Evolutionary conservation across 2,113 vertebrate genomes (phyloP), one percentile per base, ranked within the genome.

Genomic region (Eurypyga helias): DNA sequence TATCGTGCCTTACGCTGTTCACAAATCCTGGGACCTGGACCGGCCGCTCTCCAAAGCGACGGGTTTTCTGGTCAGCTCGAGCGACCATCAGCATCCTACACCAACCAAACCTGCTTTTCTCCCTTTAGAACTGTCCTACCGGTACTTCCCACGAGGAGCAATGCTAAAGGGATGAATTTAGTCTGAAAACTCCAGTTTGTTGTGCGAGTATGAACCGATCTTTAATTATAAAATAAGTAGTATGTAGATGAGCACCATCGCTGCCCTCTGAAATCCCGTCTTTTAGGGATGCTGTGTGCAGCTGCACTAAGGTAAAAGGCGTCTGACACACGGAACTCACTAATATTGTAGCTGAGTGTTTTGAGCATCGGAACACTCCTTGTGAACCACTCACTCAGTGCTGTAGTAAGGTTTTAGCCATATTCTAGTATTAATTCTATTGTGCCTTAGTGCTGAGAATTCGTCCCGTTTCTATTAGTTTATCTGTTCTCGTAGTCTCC

Each of bases 391-490:
- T 96, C 90, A 71, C 96, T 84, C 49, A 9, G 54, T 79, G 95
- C 93, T 72, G 90, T 94, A 90, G 92, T 93, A 41, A 71, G 78
- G 60, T 65, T 89, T 95, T 97, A 96, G 93, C 94, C 96, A 96
- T 93, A 96, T 46, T 76, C 75, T 46, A 75, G 91, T 94, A 90
- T 87, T 66, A 85, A 94, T 93, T 88, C 97, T 94, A 70, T 96
- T 4, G 96, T 97, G 97, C 97, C 97, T 97, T 97, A 97, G 95
- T 95, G 94, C 89, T 95, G 86, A 96, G 89, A 79, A 58, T 70
- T 87, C 54, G 66, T 86, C 95, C 87, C 70, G 6, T 57, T 89
- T 52, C 8, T 88, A 7, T 58, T 1, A 33, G 54, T 81, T 11
- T 45, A 25, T 28, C 57, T 62, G 46, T 91, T 75, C 91, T 17